Evolutionary conservation across 2,888 invertebrate species (phyloP).

Genomic region (Crioceris asparagi): DNA sequence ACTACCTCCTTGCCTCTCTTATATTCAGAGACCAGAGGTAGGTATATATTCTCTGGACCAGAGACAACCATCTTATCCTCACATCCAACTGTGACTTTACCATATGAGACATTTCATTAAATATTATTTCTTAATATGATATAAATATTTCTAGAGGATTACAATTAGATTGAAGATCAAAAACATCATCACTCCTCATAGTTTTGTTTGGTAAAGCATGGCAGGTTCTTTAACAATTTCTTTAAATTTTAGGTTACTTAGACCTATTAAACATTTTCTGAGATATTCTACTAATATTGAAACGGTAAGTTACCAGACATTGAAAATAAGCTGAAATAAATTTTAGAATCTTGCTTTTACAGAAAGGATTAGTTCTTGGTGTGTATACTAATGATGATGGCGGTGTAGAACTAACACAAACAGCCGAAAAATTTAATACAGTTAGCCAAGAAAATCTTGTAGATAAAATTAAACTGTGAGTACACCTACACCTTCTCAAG

Average conservation of each 20-base stretch:
- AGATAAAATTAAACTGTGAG: conserved; percentile 43
- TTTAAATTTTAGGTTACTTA: conserved; percentile 28
- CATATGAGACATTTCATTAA: too few species aligned
- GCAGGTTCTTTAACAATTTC: conserved; percentile 19
- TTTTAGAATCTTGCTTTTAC: conserved; percentile 13
- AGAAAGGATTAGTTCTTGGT: conserved; percentile 48
- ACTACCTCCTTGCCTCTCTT: too few species aligned
- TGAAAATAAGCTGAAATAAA: too few species aligned
- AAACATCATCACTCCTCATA: too few species aligned
- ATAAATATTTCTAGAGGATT: too few species aligned
- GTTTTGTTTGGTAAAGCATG: conserved; percentile 10
- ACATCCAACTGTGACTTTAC: too few species aligned
- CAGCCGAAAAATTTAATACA: conserved; percentile 41
- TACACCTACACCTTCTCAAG: conserved; percentile 20
- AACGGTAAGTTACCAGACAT: too few species aligned
- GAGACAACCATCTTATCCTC: too few species aligned
- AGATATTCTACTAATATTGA: conserved; percentile 17
- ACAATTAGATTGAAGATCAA: too few species aligned
- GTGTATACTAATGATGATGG: conserved; percentile 39
- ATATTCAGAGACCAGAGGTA: too few species aligned
- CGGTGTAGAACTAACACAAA: conserved; percentile 37
- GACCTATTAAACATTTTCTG: conserved; percentile 15
- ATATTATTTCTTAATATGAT: too few species aligned
- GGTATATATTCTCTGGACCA: too few species aligned
- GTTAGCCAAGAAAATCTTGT: conserved; percentile 39